These are phyloP conservation scores for Eufriesea mexicana DNA, from an alignment of 1,140 invertebrate genomes.

Conservation along the genomic window DNA sequence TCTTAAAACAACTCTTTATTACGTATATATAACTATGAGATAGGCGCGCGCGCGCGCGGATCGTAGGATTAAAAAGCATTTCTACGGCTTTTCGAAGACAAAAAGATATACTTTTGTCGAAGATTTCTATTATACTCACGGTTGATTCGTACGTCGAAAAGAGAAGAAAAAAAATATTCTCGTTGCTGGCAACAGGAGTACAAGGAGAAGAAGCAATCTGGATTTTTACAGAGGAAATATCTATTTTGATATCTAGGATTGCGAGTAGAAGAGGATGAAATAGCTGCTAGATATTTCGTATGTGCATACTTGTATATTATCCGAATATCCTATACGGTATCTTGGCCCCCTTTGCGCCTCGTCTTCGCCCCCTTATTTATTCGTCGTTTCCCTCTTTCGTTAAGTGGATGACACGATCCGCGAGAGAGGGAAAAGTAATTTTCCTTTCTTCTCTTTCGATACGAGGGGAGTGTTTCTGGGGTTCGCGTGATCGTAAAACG, in stretches of 20 bases:
- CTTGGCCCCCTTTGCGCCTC: background rate
- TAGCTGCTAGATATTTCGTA: conserved; percentile 29
- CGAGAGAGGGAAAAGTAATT: background rate
- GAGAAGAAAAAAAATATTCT: background rate
- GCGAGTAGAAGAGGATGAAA: conserved; percentile 35
- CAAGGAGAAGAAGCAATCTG: background rate
- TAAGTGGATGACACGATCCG: background rate
- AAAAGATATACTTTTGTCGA: too few species aligned
- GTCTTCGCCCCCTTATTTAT: background rate
- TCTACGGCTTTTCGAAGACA: too few species aligned
- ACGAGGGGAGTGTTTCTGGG: background rate
- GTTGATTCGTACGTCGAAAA: too few species aligned
- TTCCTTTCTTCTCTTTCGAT: background rate
- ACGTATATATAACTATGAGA: too few species aligned
- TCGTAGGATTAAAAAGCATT: too few species aligned
- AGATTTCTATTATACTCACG: too few species aligned
- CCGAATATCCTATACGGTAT: conserved; percentile 4
- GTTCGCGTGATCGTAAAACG: too few species aligned
- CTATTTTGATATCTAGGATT: conserved; percentile 23
- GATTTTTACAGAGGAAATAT: conserved; percentile 18
- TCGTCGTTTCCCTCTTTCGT: background rate
- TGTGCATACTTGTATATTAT: conserved; percentile 29
- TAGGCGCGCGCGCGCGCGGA: too few species aligned
- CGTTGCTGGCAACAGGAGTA: background rate
- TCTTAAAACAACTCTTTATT: too few species aligned